phyloP scores from a whole-genome alignment of 2,797 vertebrate species.

The Onychomys leucogaster region DNA sequence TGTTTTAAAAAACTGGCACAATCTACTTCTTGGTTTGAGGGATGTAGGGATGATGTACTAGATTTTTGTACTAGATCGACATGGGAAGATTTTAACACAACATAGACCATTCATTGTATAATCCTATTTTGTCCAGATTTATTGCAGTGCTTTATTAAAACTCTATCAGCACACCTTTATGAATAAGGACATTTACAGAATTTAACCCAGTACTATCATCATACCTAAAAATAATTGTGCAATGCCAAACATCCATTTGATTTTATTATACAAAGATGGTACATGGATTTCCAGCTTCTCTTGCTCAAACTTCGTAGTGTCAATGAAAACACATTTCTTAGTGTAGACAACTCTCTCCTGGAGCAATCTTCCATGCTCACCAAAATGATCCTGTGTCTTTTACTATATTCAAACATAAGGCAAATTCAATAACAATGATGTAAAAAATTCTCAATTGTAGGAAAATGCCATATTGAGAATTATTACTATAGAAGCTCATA shows the following conservation, averaged over 20 bases:
- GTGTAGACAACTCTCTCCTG: not conserved
- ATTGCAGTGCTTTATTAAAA: slow-evolving; percentile 8
- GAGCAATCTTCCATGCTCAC: not conserved
- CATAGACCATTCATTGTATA: not conserved
- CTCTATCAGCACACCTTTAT: not conserved
- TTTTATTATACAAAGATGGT: not conserved
- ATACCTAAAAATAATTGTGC: not conserved
- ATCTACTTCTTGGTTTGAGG: not conserved
- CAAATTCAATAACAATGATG: not conserved
- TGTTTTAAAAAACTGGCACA: not conserved
- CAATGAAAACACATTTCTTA: not conserved
- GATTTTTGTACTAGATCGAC: not conserved
- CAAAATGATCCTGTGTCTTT: not conserved
- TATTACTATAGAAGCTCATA: not conserved
- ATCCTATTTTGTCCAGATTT: not conserved
- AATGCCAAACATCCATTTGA: not conserved
- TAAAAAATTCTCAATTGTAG: not conserved
- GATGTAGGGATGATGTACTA: not conserved
- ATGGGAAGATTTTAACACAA: not conserved
- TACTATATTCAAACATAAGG: not conserved
- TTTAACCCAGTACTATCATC: not conserved
- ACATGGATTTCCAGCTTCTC: not conserved
- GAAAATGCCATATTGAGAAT: not conserved
- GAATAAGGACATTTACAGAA: not conserved
- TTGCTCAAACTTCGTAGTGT: not conserved